These are phyloP conservation scores for Megastigmus dorsalis DNA, from an alignment of 2,888 invertebrate species.

Conservation along the genomic window DNA sequence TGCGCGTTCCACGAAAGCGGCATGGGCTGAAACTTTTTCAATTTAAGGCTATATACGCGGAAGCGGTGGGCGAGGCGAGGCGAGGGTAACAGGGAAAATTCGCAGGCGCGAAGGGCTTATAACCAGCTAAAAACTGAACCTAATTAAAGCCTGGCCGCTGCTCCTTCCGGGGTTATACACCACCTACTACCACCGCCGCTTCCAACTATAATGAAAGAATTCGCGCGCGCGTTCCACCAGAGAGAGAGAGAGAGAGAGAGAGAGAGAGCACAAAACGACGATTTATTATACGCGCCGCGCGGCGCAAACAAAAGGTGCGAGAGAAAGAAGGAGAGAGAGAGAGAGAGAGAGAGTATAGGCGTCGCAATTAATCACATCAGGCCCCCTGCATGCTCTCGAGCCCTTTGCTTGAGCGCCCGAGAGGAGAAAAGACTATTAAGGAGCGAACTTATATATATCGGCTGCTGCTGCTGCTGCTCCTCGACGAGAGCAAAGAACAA, in stretches of 20 bases:
- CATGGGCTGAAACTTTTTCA: constrained; percentile 48
- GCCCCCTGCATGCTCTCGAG: neutral
- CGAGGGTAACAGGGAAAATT: no score
- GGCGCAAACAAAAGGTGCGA: constrained; percentile 18
- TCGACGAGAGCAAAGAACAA: neutral
- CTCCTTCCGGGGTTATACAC: no score
- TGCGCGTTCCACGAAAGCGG: no score
- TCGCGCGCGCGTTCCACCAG: constrained; percentile 15
- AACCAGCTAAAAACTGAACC: constrained; percentile 27
- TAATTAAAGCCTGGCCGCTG: constrained; percentile 30
- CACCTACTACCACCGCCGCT: no score
- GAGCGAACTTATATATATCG: constrained; percentile 5
- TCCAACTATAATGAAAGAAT: constrained; percentile 36
- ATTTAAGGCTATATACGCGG: constrained; percentile 36
- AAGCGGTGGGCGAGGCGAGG: constrained; percentile 16
- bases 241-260: no score
- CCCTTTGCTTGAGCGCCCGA: no score
- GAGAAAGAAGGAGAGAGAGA: neutral
- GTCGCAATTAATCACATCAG: constrained; percentile 49
- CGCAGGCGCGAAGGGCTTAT: constrained; percentile 6
- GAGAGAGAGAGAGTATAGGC: neutral
- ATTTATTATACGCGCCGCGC: constrained; percentile 49
- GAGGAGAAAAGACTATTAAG: constrained; percentile 38
- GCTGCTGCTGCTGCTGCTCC: no score
- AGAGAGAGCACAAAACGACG: constrained; percentile 31